Evolutionary conservation across 1,140 invertebrate species (phyloP), one percentile per base, ranked within the genome.

Genomic region (Stratiolaelaps scimitus): DNA sequence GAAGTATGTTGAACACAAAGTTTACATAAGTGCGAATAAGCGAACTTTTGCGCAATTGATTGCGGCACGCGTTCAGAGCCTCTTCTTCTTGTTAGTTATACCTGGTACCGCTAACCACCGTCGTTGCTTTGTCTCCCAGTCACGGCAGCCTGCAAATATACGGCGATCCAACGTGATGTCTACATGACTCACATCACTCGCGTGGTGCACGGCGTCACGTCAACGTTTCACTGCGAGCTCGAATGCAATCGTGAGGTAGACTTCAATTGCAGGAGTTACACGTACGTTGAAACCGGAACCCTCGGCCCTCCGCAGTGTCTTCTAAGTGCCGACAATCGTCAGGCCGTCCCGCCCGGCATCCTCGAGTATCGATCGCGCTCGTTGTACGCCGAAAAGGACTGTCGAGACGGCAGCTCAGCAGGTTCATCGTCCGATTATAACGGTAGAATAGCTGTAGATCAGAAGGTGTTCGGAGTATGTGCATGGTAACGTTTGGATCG

Each of bases 231-330:
- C 69, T 80, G 79, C 70, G 75, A 76, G 68, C 68, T 74, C 46
- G 74, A 76, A 7, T 80, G 79, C 71, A 75, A 78, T 64, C 70
- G 73, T 26, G 79, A 80, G 69, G 70, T 71, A 44, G 74, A 75
- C n/a, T 80, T 80, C 69, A 75, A 76, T 44, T 80, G 79, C 67
- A 70, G 78, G 30, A 77, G 78, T 2, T 80, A 76, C 70, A 76
- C 79, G n/a, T 79, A 78, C 69, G 66, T 78, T 2, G 71, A 72
- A 48, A 67, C 66, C 46, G 67, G 67, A 7, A 34, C 28, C 15
- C 46, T 67, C 29, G 68, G 67, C 34, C 70, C 68, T n/a, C 70
- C 71, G 46, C 67, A 73, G 44, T 78, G 77, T 65, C 70, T 78
- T 17, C 69, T 79, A 34, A 77, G 76, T 69, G 71, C 75, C 30